These are phyloP conservation scores for Synergus gifuensis DNA, from an alignment of 2,888 invertebrate species.

Conservation along the genomic window DNA sequence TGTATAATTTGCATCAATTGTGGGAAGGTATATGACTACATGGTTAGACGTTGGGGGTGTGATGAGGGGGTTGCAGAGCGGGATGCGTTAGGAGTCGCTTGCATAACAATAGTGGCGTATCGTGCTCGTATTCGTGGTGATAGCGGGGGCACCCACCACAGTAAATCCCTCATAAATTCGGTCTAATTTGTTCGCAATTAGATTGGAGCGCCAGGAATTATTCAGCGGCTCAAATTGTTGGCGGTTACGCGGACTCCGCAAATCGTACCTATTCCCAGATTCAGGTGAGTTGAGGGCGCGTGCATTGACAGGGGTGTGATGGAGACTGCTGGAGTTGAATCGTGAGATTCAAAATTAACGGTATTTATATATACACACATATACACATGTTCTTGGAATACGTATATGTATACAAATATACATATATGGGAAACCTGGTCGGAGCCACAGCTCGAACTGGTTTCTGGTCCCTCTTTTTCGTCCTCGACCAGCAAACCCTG, in stretches of 20 bases:
- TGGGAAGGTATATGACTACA: not conserved
- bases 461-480: conserved; percentile 46
- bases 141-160: conserved; percentile 51
- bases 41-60: not conserved
- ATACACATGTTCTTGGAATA: not conserved
- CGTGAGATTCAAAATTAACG: conserved; percentile 70
- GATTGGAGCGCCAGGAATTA: conserved; percentile 75
- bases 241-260: conserved; percentile 72
- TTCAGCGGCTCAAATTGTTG: conserved; percentile 75
- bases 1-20: not conserved
- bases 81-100: conserved; percentile 31
- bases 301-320: conserved; percentile 40
- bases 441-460: conserved; percentile 45
- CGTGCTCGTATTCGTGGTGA: conserved; percentile 51
- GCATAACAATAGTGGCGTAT: conserved; percentile 26
- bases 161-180: conserved; percentile 67
- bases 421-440: conserved; percentile 44
- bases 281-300: conserved; percentile 43
- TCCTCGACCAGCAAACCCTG: conserved; percentile 50
- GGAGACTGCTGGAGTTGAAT: conserved; percentile 22
- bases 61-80: too few species aligned
- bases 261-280: conserved; percentile 57
- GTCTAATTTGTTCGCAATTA: conserved; percentile 76
- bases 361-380: conserved; percentile 68
- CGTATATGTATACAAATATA: conserved; percentile 39